phyloP scores from a whole-genome alignment of 1,140 invertebrate genomes.

The Meteorus sp. region DNA sequence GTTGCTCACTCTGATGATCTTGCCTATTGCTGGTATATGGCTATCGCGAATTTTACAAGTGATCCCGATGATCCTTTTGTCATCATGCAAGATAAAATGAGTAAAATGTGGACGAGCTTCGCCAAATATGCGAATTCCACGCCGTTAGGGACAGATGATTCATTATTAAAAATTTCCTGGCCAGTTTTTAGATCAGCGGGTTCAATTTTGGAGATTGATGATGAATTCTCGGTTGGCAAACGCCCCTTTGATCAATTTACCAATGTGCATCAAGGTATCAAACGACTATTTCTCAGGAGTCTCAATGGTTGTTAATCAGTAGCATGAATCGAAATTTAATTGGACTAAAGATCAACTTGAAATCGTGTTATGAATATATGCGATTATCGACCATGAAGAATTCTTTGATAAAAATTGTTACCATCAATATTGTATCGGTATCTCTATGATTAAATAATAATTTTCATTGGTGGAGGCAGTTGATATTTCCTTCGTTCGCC shows the following conservation, averaged over 20 bases:
- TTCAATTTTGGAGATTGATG: background rate
- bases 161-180: slow-evolving; percentile 5
- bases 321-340: too few relatives aligned
- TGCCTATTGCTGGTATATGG: background rate
- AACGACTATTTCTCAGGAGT: too few relatives aligned
- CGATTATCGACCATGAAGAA: too few relatives aligned
- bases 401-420: too few relatives aligned
- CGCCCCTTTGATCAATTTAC: background rate
- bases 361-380: too few relatives aligned
- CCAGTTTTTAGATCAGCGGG: background rate
- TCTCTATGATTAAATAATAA: too few relatives aligned
- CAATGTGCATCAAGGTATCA: too few relatives aligned
- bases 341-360: too few relatives aligned
- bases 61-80: background rate
- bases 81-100: background rate
- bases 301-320: too few relatives aligned
- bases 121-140: slow-evolving; percentile 6
- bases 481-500: too few relatives aligned
- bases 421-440: too few relatives aligned
- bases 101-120: slow-evolving; percentile 8
- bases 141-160: background rate
- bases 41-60: background rate
- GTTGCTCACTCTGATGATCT: background rate
- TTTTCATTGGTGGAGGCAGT: too few relatives aligned
- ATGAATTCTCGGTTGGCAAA: background rate